Conservation (phyloP, 2,888 invertebrate genomes). For the Hypena proboscidalis region DNA sequence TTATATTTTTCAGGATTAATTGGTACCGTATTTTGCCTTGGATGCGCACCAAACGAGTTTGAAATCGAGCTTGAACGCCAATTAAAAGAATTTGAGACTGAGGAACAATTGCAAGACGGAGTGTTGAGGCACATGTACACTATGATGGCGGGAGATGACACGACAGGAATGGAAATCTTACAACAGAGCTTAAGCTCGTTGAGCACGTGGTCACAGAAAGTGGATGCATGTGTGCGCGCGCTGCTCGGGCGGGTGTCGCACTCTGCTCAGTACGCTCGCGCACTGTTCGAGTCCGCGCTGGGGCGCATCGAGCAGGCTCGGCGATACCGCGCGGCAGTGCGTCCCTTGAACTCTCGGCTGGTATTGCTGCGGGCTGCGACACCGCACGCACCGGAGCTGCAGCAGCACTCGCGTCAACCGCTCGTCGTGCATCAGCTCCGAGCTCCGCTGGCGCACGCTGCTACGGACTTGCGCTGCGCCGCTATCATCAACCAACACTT, state of each 20-base stretch:
- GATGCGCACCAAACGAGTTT: constrained; percentile 23
- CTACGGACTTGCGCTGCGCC: constrained; percentile 47
- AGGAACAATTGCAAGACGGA: constrained; percentile 20
- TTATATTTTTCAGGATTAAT: constrained; percentile 17
- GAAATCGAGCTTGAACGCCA: constrained; percentile 5
- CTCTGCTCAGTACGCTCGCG: constrained; percentile 55
- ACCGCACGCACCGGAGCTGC: constrained; percentile 16
- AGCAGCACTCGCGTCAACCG: constrained; percentile 46
- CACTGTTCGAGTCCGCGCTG: constrained; percentile 51
- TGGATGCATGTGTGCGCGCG: constrained; percentile 35
- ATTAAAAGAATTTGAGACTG: constrained; percentile 9
- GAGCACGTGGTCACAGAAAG: constrained; percentile 25
- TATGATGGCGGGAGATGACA: constrained; percentile 8
- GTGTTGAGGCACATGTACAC: constrained; percentile 20
- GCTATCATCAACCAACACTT: constrained; percentile 54
- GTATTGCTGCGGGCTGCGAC: constrained; percentile 48
- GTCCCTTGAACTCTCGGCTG: constrained; percentile 47
- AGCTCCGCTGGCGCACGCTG: constrained; percentile 38
- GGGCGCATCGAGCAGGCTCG: constrained; percentile 41
- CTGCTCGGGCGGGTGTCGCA: constrained; percentile 47
- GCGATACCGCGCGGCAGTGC: constrained; percentile 26
- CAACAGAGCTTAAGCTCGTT: constrained; percentile 1
- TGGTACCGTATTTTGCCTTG: constrained; percentile 40
- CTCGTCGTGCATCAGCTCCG: constrained; percentile 43
- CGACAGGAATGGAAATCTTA: constrained; percentile 9